Conservation (phyloP, 1,140 invertebrate species). For the Mylabris phalerata region DNA sequence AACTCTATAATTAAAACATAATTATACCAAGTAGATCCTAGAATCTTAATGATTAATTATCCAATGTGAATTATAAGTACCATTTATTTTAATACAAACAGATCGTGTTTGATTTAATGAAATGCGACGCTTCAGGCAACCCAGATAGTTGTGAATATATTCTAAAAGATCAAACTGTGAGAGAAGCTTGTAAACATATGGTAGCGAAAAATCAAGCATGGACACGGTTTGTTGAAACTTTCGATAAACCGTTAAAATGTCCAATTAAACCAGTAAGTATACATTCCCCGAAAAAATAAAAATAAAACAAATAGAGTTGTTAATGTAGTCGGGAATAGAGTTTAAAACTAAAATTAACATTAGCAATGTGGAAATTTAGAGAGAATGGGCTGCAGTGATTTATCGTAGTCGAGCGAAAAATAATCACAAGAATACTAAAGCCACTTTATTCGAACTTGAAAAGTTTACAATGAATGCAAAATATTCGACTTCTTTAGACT, state of each 20-base stretch:
- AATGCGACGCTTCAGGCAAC: slow-evolving; percentile 29
- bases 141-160: slow-evolving; percentile 32
- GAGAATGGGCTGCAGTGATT: slow-evolving; percentile 7
- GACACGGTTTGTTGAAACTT: slow-evolving; percentile 23
- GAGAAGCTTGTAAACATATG: slow-evolving; percentile 26
- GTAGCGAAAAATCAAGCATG: slow-evolving; percentile 25
- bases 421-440: slow-evolving; percentile 12
- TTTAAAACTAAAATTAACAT: background rate
- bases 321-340: background rate
- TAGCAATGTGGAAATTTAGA: background rate
- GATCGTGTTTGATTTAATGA: slow-evolving; percentile 27
- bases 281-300: background rate
- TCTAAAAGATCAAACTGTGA: slow-evolving; percentile 26
- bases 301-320: background rate
- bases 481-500: slow-evolving; percentile 3
- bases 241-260: slow-evolving; percentile 22
- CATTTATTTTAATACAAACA: slow-evolving; percentile 12
- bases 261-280: slow-evolving; percentile 31
- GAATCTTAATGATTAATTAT: slow-evolving; percentile 26
- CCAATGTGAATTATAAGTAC: slow-evolving; percentile 4
- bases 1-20: slow-evolving; percentile 28
- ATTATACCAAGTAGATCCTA: slow-evolving; percentile 17
- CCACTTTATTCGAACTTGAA: slow-evolving; percentile 15
- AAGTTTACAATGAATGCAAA: slow-evolving; percentile 14
- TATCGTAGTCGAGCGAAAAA: slow-evolving; percentile 11